A percentile compares a stretch with the other conserved stretches of the same genome.
These are phyloP conservation scores for Orthosia cruda DNA, from an alignment of 2,888 invertebrate species.

Conservation along the genomic window DNA sequence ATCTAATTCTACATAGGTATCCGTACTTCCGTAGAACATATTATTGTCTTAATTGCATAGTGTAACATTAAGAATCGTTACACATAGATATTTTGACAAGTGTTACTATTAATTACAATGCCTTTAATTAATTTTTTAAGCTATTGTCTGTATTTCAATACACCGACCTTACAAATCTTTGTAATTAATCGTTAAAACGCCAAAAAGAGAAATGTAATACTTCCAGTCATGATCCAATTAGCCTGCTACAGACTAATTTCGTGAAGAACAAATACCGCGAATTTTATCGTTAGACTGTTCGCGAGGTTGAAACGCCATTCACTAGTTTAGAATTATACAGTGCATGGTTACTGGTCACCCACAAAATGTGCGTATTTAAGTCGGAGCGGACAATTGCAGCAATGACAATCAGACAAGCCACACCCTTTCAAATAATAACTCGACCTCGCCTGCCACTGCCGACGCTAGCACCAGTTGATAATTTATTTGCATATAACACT, in stretches of 20 bases:
- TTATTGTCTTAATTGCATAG: no score
- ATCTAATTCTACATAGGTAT: no score
- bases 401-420: constrained; percentile 71
- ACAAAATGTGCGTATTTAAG: constrained; percentile 65
- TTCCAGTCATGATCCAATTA: constrained; percentile 47
- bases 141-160: constrained; percentile 14
- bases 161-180: constrained; percentile 19
- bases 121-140: background rate
- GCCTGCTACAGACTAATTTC: constrained; percentile 26
- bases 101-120: background rate
- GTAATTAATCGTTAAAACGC: constrained; percentile 41
- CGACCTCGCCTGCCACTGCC: constrained; percentile 63
- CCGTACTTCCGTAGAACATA: no score
- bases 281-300: constrained; percentile 47
- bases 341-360: constrained; percentile 62
- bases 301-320: constrained; percentile 67
- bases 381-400: constrained; percentile 59
- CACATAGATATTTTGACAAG: background rate
- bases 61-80: background rate
- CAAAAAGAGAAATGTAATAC: constrained; percentile 54
- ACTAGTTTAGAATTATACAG: constrained; percentile 65
- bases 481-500: constrained; percentile 17
- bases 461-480: constrained; percentile 11
- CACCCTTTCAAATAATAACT: constrained; percentile 79
- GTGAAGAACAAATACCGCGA: constrained; percentile 58